Percentiles rank a stretch among this genome's conserved stretches.
phyloP scores from a whole-genome alignment of 2,888 invertebrate species.

The Panzeria rudis region DNA sequence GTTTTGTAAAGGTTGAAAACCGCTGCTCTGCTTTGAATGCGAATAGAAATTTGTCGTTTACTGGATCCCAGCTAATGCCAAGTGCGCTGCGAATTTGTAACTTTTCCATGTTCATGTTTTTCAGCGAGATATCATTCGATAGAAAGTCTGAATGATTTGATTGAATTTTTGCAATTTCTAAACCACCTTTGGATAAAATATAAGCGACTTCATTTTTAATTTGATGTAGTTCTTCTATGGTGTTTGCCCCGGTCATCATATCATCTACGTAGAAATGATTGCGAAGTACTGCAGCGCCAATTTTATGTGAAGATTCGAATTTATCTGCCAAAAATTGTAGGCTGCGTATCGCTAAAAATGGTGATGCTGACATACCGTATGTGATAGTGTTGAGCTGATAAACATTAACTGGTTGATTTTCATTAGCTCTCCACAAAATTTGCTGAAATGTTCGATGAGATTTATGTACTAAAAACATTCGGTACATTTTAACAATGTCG shows the following conservation, averaged over 20 bases:
- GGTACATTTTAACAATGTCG: slow-evolving; percentile 42
- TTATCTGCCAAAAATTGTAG: slow-evolving; percentile 25
- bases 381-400: slow-evolving; percentile 31
- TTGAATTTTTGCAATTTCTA: slow-evolving; percentile 40
- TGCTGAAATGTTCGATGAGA: slow-evolving; percentile 12
- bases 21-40: neutral
- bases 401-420: slow-evolving; percentile 24
- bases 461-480: slow-evolving; percentile 36
- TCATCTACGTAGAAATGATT: slow-evolving; percentile 40
- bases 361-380: slow-evolving; percentile 29
- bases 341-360: slow-evolving; percentile 35
- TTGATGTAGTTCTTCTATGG: slow-evolving; percentile 5
- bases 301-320: slow-evolving; percentile 23
- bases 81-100: neutral
- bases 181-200: slow-evolving; percentile 28
- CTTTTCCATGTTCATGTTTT: too few species aligned
- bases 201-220: slow-evolving; percentile 23
- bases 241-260: slow-evolving; percentile 23
- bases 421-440: slow-evolving; percentile 36
- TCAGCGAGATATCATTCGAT: too few species aligned
- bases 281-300: slow-evolving; percentile 7
- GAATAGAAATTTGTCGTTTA: slow-evolving; percentile 13
- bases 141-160: neutral
- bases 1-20: slow-evolving; percentile 18
- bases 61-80: neutral